Evolutionary conservation across 2,888 invertebrate species (phyloP).

Genomic region (Archips crataeganus): DNA sequence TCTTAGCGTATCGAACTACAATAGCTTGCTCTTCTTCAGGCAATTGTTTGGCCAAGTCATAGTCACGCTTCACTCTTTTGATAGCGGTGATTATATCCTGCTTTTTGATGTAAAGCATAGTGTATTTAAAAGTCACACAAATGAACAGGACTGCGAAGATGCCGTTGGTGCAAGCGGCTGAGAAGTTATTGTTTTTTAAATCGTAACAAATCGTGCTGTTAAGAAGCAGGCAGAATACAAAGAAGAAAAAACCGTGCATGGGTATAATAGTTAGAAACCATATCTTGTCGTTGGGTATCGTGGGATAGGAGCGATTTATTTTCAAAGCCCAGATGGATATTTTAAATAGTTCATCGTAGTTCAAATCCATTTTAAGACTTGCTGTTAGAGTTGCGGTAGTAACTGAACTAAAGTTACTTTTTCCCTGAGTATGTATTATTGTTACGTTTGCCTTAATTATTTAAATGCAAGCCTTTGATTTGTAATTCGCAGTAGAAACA

Average conservation of each 20-base stretch:
- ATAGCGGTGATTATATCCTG: conserved; percentile 12
- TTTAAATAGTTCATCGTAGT: conserved; percentile 35
- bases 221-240: conserved; percentile 3
- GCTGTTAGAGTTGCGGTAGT: neutral
- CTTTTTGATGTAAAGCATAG: neutral
- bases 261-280: conserved; percentile 17
- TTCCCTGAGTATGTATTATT: conserved; percentile 5
- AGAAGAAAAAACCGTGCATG: conserved; percentile 1
- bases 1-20: neutral
- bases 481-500: conserved; percentile 11
- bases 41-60: neutral
- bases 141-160: conserved; percentile 29
- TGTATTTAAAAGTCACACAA: conserved; percentile 17
- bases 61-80: neutral
- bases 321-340: conserved; percentile 36
- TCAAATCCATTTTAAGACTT: conserved; percentile 16
- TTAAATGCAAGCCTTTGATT: conserved; percentile 19
- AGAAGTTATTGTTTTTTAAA: conserved; percentile 21
- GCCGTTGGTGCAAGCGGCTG: conserved; percentile 33
- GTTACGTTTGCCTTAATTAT: conserved; percentile 25
- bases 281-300: conserved; percentile 15
- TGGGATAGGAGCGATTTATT: conserved; percentile 35
- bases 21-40: neutral
- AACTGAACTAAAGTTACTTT: neutral
- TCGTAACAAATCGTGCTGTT: conserved; percentile 25